These are phyloP conservation scores for Ploceus nigricollis DNA, from an alignment of 2,113 vertebrate species.

Conservation along the genomic window DNA sequence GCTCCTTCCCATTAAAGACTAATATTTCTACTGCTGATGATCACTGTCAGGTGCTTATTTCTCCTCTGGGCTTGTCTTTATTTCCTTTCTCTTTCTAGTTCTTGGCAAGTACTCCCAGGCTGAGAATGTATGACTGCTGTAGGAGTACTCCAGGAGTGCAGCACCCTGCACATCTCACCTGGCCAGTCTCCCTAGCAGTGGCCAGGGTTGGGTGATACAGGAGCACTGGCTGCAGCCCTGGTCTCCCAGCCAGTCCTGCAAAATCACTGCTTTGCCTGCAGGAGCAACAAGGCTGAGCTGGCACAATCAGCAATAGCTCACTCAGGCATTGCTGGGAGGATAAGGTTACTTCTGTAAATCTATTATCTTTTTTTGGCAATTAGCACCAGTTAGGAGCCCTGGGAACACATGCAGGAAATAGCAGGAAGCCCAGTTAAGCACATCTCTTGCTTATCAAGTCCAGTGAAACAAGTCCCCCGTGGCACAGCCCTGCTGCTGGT, in stretches of 20 bases:
- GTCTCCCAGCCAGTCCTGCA: background rate
- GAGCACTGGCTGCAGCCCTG: background rate
- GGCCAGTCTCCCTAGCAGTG: too few species aligned
- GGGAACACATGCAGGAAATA: slow-evolving; percentile 8
- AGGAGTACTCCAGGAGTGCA: background rate
- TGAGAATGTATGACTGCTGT: background rate
- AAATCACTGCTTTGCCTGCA: background rate
- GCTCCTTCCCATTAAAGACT: background rate
- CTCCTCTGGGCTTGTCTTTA: background rate
- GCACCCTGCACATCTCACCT: background rate
- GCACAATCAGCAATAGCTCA: background rate
- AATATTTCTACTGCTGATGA: background rate
- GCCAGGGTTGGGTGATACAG: background rate
- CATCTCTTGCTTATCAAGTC: slow-evolving; percentile 11
- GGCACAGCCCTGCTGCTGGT: background rate
- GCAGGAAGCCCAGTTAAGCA: slow-evolving; percentile 8
- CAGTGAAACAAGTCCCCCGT: background rate
- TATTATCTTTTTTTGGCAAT: slow-evolving; percentile 32
- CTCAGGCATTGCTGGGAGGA: background rate
- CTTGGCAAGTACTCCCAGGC: background rate
- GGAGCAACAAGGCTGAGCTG: background rate
- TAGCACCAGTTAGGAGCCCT: background rate
- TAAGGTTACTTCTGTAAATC: slow-evolving; percentile 28
- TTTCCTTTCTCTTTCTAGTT: background rate
- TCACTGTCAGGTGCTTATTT: background rate